Evolutionary conservation across 2,113 vertebrate genomes (phyloP), one percentile per base, ranked within the genome.

Genomic region (Eurystomus gularis): DNA sequence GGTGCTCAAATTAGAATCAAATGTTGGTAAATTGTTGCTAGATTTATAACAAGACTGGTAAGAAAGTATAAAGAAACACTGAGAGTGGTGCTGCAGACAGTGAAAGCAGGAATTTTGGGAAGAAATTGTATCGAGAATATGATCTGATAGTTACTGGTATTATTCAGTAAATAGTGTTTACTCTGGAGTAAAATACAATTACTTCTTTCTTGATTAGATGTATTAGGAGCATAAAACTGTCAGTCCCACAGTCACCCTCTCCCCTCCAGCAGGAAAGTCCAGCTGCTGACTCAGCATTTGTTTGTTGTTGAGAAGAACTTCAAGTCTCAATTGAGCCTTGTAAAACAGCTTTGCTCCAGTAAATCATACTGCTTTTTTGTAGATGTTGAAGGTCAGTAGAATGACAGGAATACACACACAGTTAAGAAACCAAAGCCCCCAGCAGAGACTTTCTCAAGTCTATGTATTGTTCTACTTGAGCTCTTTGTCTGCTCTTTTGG

Each of bases 321-420:
- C 18, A 51, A 89, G 87, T 57, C 49, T 80, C 81, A 57, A 49
- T 58, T 2, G 25, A 93, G 57, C 26, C 81, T 96, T 4, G 0
- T 88, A 77, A 92, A 95, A 77, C 69, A 92, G 44, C 79, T 69
- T 54, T 52, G 48, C 42, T 64, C 31, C 39, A 13, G 13, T 90
- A 95, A 96, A 93, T 94, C 90, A 37, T 76, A 15, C 37, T 70
- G 87, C 39, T 31, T 90, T 85, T 96, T 66, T 86, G 78, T 82
- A 66, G 78, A 86, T 82, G 82, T 80, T 91, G 93, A 73, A 82
- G 87, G 84, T 69, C 81, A 93, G 70, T 7, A 31, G 81, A 39
- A 90, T 10, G 29, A 37, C 84, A 60, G 90, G 70, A 90, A 61
- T 48, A 21, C 57, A 69, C 52, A 26, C 46, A 68, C 9, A 49